Evolutionary conservation across 2,797 vertebrate species (phyloP), one percentile per base, ranked within the genome.

Genomic region (Enteromius thamalakanensis): DNA sequence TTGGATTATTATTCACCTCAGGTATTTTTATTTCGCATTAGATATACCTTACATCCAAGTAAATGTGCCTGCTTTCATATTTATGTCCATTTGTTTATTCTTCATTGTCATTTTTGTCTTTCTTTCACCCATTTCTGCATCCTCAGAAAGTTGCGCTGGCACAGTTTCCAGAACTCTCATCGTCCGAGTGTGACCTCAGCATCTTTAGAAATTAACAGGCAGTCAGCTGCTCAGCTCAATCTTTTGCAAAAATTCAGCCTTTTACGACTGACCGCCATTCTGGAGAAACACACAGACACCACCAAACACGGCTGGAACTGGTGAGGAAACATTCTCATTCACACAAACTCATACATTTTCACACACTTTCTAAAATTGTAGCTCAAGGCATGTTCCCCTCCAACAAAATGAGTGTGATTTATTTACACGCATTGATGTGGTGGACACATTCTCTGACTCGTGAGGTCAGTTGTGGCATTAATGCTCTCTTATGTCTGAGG

Each of bases 81-180:
- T 51, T 51, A 60, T 21, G 37, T 23, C 6, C 9, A 14, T 15
- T 1, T 17, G 15, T 70, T 60, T 29, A 3, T 29, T 12, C 64
- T 47, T 65, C 7, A 5, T 32, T 55, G 6, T 65, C 3, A 5
- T 75, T 47, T 26, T 55, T 29, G 2, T 76, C 19, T 80, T 23
- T 42, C 64, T 68, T 0, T 0, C 85, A 49, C 23, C 19, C 23
- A 4, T 42, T 34, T 79, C 42, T 70, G 21, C n/a, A 55, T 79
- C 26, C 40, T 40, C 40, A 97, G 96, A 90, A 96, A 96, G 90
- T 92, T 97, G 78, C 94, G 94, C 4, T 97, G 96, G 96, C 95
- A 96, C 91, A 97, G 96, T 79, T 97, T 97, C 88, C 96, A 97
- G 92, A 96, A 96, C 89, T 96, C 96, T 0, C 96, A 97, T 87